Base-by-base conservation (phyloP, 1,140 invertebrate species). In the Formica selysi region DNA sequence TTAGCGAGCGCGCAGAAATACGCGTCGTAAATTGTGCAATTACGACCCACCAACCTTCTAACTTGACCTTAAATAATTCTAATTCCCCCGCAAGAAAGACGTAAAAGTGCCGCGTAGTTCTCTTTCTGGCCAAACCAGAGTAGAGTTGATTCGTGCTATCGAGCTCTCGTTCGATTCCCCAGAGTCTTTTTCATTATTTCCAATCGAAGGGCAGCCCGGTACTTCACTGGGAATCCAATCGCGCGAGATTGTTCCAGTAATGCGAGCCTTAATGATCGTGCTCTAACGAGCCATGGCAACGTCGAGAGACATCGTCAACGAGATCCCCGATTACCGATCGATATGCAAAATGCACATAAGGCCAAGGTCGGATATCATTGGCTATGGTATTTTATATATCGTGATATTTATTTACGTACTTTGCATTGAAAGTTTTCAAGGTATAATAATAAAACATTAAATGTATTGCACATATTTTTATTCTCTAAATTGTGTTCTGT, bases 171-270 rank as follows among this genome's bases (percentile, higher is more conserved):
- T 78, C 80, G 71, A 85, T 67, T 78, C 71, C 29, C 71, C 16
- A 36, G 61, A 85, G 83, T 59, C 65, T 78, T 87, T 88, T 89
- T 85, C 87, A 85, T 89, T 89, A 89, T 83, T 87, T 78, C 80
- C 71, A 68, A 78, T 87, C 74, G 83, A 87, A 70, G 70, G 87
- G 65, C 64, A 44, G 54, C 13, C 38, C 48, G 16, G 13, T 32
- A 38, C 81, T 29, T 65, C 29, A 36, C 26, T 13, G 74, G 29
- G 74, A 76, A 87, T 85, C 84, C 74, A 87, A 88, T 86, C 87
- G 74, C 76, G 76, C 61, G 44, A 67, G 41, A 86, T 87, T 86
- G 67, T 88, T 65, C 48, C 84, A 36, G 79, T 83, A 74, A 83
- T 74, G 62, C 29, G 76, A 79, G 41, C 76, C 61, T 79, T 85